A percentile compares a stretch with the other conserved stretches of the same genome.
Evolutionary conservation across 2,888 invertebrate genomes (phyloP).

Genomic region (Microctonus hyperodae): DNA sequence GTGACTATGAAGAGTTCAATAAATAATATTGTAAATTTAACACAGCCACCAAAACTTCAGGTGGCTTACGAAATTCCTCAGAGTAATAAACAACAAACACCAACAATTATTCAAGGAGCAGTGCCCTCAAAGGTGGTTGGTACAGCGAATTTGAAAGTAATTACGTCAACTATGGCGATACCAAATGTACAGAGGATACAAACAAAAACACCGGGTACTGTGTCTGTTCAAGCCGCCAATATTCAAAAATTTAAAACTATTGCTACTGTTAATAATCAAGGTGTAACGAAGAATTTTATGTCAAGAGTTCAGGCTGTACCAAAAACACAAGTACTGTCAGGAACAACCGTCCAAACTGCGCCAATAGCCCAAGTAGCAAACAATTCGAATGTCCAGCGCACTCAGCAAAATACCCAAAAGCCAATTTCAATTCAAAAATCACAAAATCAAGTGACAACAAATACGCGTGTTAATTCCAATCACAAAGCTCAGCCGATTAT

Average conservation of each 20-base stretch:
- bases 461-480: conserved; percentile 29
- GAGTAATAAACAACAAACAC: conserved; percentile 33
- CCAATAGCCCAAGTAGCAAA: conserved; percentile 46
- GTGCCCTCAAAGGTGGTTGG: conserved; percentile 33
- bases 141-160: conserved; percentile 43
- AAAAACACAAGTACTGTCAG: conserved; percentile 46
- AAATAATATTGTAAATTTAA: conserved; percentile 38
- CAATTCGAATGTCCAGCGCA: conserved; percentile 46
- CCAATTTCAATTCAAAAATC: conserved; percentile 43
- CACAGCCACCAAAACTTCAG: conserved; percentile 42
- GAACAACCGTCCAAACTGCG: conserved; percentile 42
- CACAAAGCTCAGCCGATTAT: conserved; percentile 31
- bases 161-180: conserved; percentile 41
- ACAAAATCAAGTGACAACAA: conserved; percentile 39
- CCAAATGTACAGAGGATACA: conserved; percentile 52
- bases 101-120: conserved; percentile 35
- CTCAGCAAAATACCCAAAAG: conserved; percentile 44
- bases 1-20: conserved; percentile 22
- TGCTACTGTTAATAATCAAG: conserved; percentile 38
- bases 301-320: conserved; percentile 47
- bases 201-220: conserved; percentile 44
- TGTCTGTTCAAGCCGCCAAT: conserved; percentile 44
- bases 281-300: conserved; percentile 44
- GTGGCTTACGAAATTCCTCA: conserved; percentile 32
- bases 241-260: conserved; percentile 51